Conservation (phyloP, 2,113 vertebrate species). For the Chelonoidis abingdonii region DNA sequence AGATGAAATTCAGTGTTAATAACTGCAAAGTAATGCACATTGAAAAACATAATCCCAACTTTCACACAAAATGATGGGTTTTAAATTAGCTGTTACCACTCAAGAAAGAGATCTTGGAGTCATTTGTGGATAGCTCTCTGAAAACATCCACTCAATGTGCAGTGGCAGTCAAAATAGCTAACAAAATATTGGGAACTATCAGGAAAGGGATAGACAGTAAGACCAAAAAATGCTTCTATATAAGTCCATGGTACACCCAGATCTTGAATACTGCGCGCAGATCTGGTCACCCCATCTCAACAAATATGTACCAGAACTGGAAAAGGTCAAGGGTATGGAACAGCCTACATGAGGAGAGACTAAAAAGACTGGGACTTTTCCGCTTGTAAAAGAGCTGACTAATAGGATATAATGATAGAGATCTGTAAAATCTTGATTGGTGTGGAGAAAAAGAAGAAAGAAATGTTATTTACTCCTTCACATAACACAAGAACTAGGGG, state of each 20-base stretch:
- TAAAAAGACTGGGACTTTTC: background rate
- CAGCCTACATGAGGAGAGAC: background rate
- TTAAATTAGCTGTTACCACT: background rate
- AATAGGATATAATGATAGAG: background rate
- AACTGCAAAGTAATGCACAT: background rate
- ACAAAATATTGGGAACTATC: background rate
- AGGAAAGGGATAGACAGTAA: background rate
- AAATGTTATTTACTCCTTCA: background rate
- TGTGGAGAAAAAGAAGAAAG: background rate
- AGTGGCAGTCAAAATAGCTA: background rate
- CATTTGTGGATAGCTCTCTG: background rate
- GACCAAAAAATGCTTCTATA: background rate
- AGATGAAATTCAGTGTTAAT: background rate
- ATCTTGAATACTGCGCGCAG: background rate
- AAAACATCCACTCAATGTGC: background rate
- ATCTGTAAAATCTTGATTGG: background rate
- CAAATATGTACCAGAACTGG: too few relatives aligned
- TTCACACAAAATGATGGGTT: background rate
- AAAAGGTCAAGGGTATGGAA: background rate
- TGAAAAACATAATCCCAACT: background rate
- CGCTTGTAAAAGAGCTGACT: background rate
- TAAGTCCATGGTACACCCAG: background rate
- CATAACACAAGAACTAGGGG: background rate
- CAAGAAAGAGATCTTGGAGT: background rate
- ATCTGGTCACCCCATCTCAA: background rate